phyloP scores from a whole-genome alignment of 2,797 vertebrate genomes.

The Sphenodon punctatus region DNA sequence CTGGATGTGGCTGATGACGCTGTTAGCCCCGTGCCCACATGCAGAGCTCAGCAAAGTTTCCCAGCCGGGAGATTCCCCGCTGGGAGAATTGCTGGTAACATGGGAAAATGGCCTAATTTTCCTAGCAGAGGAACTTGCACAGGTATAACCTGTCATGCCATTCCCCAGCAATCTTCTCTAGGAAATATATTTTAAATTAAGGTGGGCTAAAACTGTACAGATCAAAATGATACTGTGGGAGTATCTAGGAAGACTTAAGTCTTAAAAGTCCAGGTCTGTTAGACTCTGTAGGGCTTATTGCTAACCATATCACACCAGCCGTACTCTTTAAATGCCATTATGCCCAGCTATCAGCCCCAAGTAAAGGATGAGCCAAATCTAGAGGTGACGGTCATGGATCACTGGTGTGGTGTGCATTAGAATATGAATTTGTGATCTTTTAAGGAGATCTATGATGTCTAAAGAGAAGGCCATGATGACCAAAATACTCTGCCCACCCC shows the following conservation, averaged over 20 bases:
- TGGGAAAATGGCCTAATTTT: neutral
- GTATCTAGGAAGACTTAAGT: neutral
- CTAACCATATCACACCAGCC: neutral
- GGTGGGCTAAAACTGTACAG: neutral
- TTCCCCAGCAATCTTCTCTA: neutral
- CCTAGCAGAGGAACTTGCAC: neutral
- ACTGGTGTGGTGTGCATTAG: neutral
- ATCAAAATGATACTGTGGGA: neutral
- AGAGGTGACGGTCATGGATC: neutral
- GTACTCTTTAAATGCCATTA: neutral
- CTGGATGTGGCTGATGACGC: no score
- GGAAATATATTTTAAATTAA: neutral
- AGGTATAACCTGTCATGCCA: no score
- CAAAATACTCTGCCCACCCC: no score
- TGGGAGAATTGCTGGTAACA: no score
- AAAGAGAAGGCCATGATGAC: neutral
- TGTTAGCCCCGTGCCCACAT: no score
- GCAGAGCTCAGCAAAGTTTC: no score
- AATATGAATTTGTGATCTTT: neutral
- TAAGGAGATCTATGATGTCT: neutral
- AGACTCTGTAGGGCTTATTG: no score
- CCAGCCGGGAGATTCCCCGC: no score
- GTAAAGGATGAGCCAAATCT: neutral
- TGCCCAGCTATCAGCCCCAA: no score
- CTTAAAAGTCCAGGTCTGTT: no score